Conservation (phyloP, 92 coral and sea anemone species). For the Diadumene lineata region DNA sequence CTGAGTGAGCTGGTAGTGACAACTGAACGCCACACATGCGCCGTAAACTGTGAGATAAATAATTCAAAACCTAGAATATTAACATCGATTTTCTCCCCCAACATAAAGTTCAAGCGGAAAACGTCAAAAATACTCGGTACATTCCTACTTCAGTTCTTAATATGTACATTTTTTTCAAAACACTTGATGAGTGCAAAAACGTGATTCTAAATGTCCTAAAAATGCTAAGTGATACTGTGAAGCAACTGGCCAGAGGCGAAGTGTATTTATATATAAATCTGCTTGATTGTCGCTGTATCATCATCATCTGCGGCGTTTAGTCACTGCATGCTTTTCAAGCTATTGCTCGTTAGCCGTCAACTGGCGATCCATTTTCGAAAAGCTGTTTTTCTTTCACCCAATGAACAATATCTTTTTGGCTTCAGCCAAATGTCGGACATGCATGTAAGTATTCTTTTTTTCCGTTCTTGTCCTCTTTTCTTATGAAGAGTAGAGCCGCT, state of each 20-base stretch:
- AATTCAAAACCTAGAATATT: constrained; percentile 27
- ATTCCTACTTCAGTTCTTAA: too few species aligned
- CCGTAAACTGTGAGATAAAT: constrained; percentile 32
- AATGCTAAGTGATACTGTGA: neutral
- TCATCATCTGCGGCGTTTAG: constrained; percentile 3
- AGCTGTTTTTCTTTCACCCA: too few species aligned
- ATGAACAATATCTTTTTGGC: too few species aligned
- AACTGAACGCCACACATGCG: constrained; percentile 47
- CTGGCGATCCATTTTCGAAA: neutral
- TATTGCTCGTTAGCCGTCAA: too few species aligned
- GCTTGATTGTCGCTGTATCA: neutral
- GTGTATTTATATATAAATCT: neutral
- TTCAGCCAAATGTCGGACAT: too few species aligned
- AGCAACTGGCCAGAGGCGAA: neutral
- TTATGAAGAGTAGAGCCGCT: too few species aligned
- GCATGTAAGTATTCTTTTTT: too few species aligned
- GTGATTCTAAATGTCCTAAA: neutral
- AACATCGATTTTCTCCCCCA: constrained; percentile 33
- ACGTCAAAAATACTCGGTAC: too few species aligned
- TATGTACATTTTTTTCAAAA: too few species aligned
- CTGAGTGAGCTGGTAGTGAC: constrained; percentile 25
- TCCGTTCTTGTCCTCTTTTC: too few species aligned
- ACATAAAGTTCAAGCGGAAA: constrained; percentile 3
- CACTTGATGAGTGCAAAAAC: neutral
- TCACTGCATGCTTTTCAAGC: neutral